Base-by-base conservation (phyloP, 2,888 invertebrate genomes). In the Acleris emargana region DNA sequence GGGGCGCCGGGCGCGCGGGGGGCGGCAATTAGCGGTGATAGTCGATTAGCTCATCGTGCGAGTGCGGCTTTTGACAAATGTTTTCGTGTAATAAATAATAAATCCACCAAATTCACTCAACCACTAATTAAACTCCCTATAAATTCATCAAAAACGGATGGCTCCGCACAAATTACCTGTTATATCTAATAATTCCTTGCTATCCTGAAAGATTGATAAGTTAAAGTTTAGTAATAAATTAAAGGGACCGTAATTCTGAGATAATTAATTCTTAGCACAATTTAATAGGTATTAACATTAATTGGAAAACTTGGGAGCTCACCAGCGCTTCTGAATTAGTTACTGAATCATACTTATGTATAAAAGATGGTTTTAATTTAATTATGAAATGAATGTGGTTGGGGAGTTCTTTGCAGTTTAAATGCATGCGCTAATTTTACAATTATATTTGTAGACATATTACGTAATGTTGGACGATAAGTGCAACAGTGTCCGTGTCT, bases 41-140 rank as follows among this genome's bases (percentile, higher is more conserved):
- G 90, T 91, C 91, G 92, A 92, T 92, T 91, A 92, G 91, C 89
- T 88, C 91, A 88, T 91, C 91, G 91, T 90, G 84, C 83, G 86
- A 89, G 87, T 88, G 88, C 83, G 90, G 89, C 89, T 89, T 91
- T 90, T 91, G 91, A 91, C 91, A 89, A 91, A 90, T 89, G 89
- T 86, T 84, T 75, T 86, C 82, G 82, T 79, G 79, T 80, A 80
- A 82, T 82, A 80, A 79, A 81, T 87, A 84, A 88, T 86, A 84
- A 81, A 76, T 78, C 79, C 82, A 83, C 87, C 86, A 84, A 81
- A 76, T 78, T 79, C 82, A 83, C 87, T 86, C 81, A 82, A 81
- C 82, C 75, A 74, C 62, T 73, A 75, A 76, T 77, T 77, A 74
- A 76, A 76, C 76, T 72, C 66, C 72, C 69, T 68, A 47, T 61